These are phyloP conservation scores for Macroglossus sobrinus DNA, from an alignment of 2,113 vertebrate species.

Conservation along the genomic window DNA sequence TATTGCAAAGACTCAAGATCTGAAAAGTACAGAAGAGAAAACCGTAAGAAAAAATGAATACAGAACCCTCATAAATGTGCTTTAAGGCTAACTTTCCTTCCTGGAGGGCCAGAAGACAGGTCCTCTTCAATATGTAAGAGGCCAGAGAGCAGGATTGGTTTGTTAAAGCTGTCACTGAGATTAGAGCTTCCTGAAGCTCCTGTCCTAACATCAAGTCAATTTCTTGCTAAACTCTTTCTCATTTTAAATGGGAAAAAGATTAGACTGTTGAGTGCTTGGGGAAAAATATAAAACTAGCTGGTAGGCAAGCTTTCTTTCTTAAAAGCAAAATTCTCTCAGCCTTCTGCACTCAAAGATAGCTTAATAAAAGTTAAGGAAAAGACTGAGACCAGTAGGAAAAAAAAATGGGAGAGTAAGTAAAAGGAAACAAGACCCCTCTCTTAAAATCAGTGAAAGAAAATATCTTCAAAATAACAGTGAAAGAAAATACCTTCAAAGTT, in stretches of 20 bases:
- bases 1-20: background rate
- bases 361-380: constrained; percentile 55
- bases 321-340: constrained; percentile 58
- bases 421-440: constrained; percentile 23
- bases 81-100: constrained; percentile 20
- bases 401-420: background rate
- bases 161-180: constrained; percentile 72
- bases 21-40: background rate
- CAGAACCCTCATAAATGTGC: background rate
- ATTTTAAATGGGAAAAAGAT: constrained; percentile 72
- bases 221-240: constrained; percentile 76
- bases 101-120: constrained; percentile 16
- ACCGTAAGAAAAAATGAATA: background rate
- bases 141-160: constrained; percentile 52
- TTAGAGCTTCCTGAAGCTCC: constrained; percentile 61
- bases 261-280: constrained; percentile 56
- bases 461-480: background rate
- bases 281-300: constrained; percentile 64
- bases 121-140: constrained; percentile 48
- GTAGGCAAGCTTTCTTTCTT: constrained; percentile 63
- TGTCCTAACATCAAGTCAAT: constrained; percentile 68
- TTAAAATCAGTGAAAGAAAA: constrained; percentile 12
- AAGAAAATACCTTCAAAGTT: constrained; percentile 11
- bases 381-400: background rate
- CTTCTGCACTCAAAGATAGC: constrained; percentile 64